These are phyloP conservation scores for Gadopsis marmoratus DNA, from an alignment of 2,797 vertebrate genomes.

Conservation along the genomic window DNA sequence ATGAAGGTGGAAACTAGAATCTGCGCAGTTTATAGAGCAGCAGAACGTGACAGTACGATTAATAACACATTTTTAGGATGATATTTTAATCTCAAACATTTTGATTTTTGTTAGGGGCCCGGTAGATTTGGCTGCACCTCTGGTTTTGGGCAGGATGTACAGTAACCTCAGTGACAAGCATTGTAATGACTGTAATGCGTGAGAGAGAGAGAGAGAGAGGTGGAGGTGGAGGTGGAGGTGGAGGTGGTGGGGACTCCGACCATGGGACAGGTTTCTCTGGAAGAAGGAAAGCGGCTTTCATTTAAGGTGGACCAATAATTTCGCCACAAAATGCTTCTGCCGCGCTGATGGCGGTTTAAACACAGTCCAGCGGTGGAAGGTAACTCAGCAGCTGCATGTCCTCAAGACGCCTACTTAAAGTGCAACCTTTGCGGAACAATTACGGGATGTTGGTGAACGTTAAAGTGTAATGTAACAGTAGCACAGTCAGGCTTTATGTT, in stretches of 20 bases:
- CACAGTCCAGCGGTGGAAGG: neutral
- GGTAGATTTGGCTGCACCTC: too few species aligned
- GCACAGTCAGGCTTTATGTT: too few species aligned
- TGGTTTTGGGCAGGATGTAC: too few species aligned
- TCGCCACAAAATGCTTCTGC: neutral
- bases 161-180: too few species aligned
- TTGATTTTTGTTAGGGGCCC: too few species aligned
- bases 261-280: constrained; percentile 40
- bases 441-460: neutral
- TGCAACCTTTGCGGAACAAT: neutral
- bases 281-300: constrained; percentile 36
- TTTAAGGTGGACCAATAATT: constrained; percentile 75
- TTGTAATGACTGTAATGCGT: too few species aligned
- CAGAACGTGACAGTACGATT: too few species aligned
- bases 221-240: neutral
- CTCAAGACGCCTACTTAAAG: neutral
- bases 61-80: too few species aligned
- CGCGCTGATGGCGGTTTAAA: too few species aligned
- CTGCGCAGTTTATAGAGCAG: too few species aligned
- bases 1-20: too few species aligned
- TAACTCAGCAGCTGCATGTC: neutral
- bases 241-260: constrained; percentile 29
- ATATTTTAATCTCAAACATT: too few species aligned
- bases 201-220: neutral
- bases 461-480: neutral